Percentiles rank a stretch among this genome's conserved stretches.
These are phyloP conservation scores for Syritta pipiens DNA, from an alignment of 2,888 invertebrate genomes.

Conservation along the genomic window DNA sequence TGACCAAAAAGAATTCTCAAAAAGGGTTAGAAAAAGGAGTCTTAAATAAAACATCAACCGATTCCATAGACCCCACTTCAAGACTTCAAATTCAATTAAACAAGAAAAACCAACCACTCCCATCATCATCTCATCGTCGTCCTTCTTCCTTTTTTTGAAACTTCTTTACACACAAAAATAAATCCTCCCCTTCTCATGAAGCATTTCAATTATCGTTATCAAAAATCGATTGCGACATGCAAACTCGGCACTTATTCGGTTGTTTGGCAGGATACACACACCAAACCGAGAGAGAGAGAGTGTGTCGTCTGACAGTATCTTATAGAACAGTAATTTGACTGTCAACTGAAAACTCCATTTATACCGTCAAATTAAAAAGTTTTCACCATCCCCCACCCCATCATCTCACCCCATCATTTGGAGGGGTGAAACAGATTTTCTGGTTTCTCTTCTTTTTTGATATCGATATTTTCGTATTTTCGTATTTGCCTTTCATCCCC, in stretches of 20 bases:
- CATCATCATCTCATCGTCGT: too few relatives aligned
- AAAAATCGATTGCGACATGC: slow-evolving; percentile 61
- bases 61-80: neutral
- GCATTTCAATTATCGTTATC: slow-evolving; percentile 66
- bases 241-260: slow-evolving; percentile 56
- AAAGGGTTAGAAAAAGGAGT: slow-evolving; percentile 26
- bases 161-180: neutral
- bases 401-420: slow-evolving; percentile 1
- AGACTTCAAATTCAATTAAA: slow-evolving; percentile 53
- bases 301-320: slow-evolving; percentile 42
- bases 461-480: neutral
- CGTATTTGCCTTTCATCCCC: neutral
- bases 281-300: slow-evolving; percentile 7
- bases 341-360: slow-evolving; percentile 56
- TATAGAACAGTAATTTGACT: slow-evolving; percentile 55
- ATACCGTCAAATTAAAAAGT: slow-evolving; percentile 65
- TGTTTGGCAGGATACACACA: slow-evolving; percentile 31
- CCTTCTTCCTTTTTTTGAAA: too few relatives aligned
- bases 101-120: slow-evolving; percentile 14
- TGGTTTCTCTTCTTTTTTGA: neutral
- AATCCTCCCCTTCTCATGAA: neutral
- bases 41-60: slow-evolving; percentile 14
- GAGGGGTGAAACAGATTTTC: neutral
- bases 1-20: neutral
- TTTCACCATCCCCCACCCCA: slow-evolving; percentile 1